phyloP scores from a whole-genome alignment of 2,113 vertebrate species.

The Mustelus asterias region DNA sequence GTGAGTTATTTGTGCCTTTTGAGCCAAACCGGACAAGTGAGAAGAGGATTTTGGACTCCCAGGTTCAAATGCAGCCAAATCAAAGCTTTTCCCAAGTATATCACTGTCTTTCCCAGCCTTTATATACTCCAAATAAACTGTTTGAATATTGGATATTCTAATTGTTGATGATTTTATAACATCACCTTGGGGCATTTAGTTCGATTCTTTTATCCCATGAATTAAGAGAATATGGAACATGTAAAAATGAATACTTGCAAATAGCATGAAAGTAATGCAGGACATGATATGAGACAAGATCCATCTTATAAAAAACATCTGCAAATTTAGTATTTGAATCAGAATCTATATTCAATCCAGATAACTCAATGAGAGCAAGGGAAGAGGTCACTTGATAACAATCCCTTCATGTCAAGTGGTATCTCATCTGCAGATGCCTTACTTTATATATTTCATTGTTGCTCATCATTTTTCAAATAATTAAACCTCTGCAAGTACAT shows the following conservation, averaged over 20 bases:
- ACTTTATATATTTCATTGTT: not conserved
- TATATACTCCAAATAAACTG: not conserved
- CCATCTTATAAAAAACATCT: not conserved
- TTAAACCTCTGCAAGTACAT: not conserved
- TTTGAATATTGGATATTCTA: not conserved
- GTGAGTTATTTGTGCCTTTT: not conserved
- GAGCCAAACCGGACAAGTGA: not conserved
- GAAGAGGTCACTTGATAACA: not conserved
- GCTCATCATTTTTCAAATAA: not conserved
- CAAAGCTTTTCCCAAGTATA: not conserved
- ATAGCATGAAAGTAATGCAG: not conserved
- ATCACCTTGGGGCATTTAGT: not conserved
- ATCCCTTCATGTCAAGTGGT: too few species aligned
- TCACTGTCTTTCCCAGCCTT: not conserved
- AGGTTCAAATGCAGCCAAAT: not conserved
- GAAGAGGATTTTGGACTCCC: not conserved
- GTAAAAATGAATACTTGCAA: not conserved
- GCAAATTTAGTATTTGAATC: slow-evolving; percentile 1
- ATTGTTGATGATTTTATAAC: not conserved
- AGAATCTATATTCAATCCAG: not conserved
- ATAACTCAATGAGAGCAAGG: not conserved
- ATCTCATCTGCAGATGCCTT: not conserved
- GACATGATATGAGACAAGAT: not conserved
- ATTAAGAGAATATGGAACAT: not conserved
- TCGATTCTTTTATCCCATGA: not conserved